These are phyloP conservation scores for Hoplodrina ambigua DNA, from an alignment of 2,888 invertebrate species.

Conservation along the genomic window DNA sequence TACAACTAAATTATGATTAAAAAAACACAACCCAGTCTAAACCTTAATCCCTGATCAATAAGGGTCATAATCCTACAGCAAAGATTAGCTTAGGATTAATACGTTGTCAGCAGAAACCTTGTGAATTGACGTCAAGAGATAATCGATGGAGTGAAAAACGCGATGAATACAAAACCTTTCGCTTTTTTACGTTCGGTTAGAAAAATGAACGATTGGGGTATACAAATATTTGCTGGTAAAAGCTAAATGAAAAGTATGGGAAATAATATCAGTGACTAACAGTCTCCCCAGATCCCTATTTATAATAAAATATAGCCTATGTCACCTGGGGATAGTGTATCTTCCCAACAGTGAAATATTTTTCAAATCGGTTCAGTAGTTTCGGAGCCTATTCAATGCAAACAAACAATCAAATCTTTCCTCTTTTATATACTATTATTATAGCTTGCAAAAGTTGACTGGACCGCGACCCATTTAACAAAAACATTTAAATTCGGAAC, in stretches of 20 bases:
- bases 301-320: too few species aligned
- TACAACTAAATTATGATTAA: conserved; percentile 36
- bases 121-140: conserved; percentile 48
- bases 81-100: conserved; percentile 40
- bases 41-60: conserved; percentile 7
- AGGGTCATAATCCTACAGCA: conserved; percentile 20
- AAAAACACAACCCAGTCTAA: conserved; percentile 8
- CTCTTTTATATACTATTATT: too few species aligned
- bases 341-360: too few species aligned
- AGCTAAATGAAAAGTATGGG: background rate
- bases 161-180: conserved; percentile 5
- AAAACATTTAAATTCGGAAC: too few species aligned
- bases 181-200: conserved; percentile 8
- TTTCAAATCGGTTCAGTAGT: too few species aligned
- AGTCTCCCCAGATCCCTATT: too few species aligned
- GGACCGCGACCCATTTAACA: too few species aligned
- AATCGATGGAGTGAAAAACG: conserved; percentile 49
- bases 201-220: background rate
- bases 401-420: too few species aligned
- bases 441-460: too few species aligned
- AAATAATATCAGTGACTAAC: too few species aligned
- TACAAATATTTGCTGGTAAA: conserved; percentile 13
- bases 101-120: conserved; percentile 39
- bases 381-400: too few species aligned
- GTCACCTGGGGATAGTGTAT: too few species aligned